Percentiles rank a stretch among this genome's conserved stretches.
These are phyloP conservation scores for Psephotus haematonotus DNA, from an alignment of 2,113 vertebrate genomes.

Conservation along the genomic window DNA sequence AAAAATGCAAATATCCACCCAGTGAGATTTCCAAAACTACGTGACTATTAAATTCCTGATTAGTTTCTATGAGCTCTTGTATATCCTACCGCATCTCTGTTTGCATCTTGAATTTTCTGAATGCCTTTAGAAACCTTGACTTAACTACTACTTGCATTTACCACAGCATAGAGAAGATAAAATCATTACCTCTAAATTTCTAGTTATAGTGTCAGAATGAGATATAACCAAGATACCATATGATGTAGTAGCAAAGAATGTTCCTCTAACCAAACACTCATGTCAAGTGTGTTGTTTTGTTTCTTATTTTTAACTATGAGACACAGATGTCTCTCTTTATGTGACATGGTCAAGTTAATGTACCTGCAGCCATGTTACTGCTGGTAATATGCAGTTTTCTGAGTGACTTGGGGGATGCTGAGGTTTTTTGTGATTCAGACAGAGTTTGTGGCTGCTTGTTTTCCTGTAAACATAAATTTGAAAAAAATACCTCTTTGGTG, in stretches of 20 bases:
- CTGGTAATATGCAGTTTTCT: background rate
- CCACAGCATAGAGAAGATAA: background rate
- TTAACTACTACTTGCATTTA: background rate
- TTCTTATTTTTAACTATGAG: background rate
- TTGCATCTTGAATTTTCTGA: background rate
- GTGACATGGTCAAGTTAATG: background rate
- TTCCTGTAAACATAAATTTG: background rate
- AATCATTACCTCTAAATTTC: background rate
- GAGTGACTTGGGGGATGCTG: background rate
- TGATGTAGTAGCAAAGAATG: background rate
- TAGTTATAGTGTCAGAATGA: slow-evolving; percentile 49
- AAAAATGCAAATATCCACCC: background rate
- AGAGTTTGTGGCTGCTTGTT: background rate
- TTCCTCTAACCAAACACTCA: background rate
- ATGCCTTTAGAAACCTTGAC: background rate
- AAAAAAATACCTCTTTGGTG: background rate
- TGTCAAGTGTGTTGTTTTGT: background rate
- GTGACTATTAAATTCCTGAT: background rate
- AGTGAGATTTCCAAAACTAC: background rate
- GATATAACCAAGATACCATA: slow-evolving; percentile 8
- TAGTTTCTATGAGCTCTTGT: background rate
- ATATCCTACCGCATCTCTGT: background rate
- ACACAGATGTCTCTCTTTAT: background rate
- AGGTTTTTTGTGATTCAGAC: background rate
- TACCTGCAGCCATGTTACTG: background rate